Evolutionary conservation across 2,888 invertebrate species (phyloP), one percentile per base, ranked within the genome.

Genomic region (Heliconius hortense): DNA sequence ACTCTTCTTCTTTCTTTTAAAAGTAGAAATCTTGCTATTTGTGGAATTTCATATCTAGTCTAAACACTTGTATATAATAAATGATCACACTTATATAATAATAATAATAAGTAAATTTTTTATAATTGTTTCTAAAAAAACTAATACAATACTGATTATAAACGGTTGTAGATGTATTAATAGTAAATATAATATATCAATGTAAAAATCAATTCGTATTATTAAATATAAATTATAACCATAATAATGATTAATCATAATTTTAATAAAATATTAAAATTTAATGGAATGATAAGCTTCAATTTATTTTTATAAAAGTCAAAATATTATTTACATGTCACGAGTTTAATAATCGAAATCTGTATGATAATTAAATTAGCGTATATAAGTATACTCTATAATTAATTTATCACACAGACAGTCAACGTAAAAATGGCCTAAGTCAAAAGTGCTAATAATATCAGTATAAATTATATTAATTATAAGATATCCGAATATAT

Each of bases 281-380:
- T 28, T 11, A 28, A 68, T 48, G 68, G 68, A 68, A 68, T 68
- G 68, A 31, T 21, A n/a, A 68, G 21, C 31, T 48, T 67, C 18
- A 48, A 48, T 48, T 48, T 24, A 8, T 67, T 15, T 24, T 2
- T 31, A 64, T 31, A 21, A 31, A n/a, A n/a, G n/a, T 21, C 21
- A 64, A 11, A 63, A 21, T 21, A 31, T 64, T 21, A 35, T n/a
- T 35, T 66, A 39, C 5, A 24, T 39, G 39, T 7, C n/a, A 64
- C 24, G 1, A 39, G 15, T 39, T 21, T 26, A 67, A 64, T 8
- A 31, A 8, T 35, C 10, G 35, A 35, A 35, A 35, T 10, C 35
- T 35, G 35, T 35, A 35, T 35, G 8, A 35, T 31, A 31, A 31
- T 31, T 31, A 8, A 31, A 31, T 31, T 8, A 31, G 1, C 8